Evolutionary conservation across 2,797 vertebrate species (phyloP), one percentile per base, ranked within the genome.

Genomic region (Sebastes flavidus): DNA sequence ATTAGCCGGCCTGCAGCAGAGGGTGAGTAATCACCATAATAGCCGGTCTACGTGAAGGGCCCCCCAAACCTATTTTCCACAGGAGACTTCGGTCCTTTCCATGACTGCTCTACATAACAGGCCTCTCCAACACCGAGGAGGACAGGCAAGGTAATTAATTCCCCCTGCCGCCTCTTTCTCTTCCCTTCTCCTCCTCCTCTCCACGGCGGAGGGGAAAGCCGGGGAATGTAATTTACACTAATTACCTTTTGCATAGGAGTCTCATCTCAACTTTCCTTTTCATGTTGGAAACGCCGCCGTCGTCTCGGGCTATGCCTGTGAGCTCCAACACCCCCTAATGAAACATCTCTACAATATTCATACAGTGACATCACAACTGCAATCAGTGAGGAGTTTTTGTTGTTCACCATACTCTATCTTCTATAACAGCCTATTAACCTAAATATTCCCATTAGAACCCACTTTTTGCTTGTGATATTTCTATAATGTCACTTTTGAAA

Each of bases 201-300:
- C 83, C 16, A 56, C 60, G 84, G 88, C 82, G 86, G 80, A 87
- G 84, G 88, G 83, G 85, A 92, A 93, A 92, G 89, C 85, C 74
- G 72, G 87, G 88, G 90, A 94, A 94, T 92, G 93, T 93, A 87
- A 94, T 95, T 95, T 93, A 90, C 88, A 90, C 93, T 94, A 94
- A 95, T 94, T 94, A 94, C 92, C 92, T 94, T 93, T 92, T 91
- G 86, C 91, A 90, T 88, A 86, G 91, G 86, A 88, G 89, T 92
- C 90, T 94, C 85, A 85, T 94, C 92, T 91, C 87, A 95, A 91
- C 91, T 93, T 94, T 90, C 83, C 90, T 90, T 93, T 92, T 93
- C 81, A 93, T 92, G 92, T 89, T 67, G 83, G 20, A 74, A 78
- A 84, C 9, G n/a, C 77, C 10, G n/a, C 77, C 30, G 20, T 67